phyloP scores from a whole-genome alignment of 2,797 vertebrate species.

The Champsocephalus esox region DNA sequence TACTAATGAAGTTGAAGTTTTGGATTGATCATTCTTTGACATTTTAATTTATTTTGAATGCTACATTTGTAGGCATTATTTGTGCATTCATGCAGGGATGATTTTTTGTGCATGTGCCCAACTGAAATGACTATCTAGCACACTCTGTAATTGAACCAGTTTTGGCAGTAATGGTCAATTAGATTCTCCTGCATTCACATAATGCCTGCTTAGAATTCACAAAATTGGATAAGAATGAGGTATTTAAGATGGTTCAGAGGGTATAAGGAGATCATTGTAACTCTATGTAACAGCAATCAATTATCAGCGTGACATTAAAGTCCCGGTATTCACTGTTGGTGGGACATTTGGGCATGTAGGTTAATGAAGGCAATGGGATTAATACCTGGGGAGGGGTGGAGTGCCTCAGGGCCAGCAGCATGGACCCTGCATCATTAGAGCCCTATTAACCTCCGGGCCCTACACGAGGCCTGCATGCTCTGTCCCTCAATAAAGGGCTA shows the following conservation, averaged over 20 bases:
- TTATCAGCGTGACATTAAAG: constrained; percentile 76
- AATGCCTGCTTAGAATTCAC: constrained; percentile 30
- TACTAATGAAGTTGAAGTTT: not conserved
- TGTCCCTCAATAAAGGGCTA: constrained; percentile 61
- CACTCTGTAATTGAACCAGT: not conserved
- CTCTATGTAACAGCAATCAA: constrained; percentile 77
- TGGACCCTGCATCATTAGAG: constrained; percentile 76
- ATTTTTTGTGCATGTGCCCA: not conserved
- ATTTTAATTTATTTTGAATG: not conserved
- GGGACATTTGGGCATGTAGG: constrained; percentile 74
- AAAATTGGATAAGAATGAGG: constrained; percentile 58
- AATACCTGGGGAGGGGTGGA: constrained; percentile 74
- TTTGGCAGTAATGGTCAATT: constrained; percentile 28
- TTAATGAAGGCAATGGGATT: constrained; percentile 86
- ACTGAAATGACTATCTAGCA: not conserved
- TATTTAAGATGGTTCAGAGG: constrained; percentile 40
- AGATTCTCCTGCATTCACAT: constrained; percentile 31
- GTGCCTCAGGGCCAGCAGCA: constrained; percentile 64
- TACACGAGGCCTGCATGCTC: constrained; percentile 42
- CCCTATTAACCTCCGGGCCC: constrained; percentile 62
- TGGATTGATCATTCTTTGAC: too few species aligned
- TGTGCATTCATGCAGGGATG: not conserved
- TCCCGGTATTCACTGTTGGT: constrained; percentile 66
- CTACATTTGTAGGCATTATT: not conserved
- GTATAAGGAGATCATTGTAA: constrained; percentile 84